These are phyloP conservation scores for Leptonema lineaticorne DNA, from an alignment of 1,140 invertebrate genomes.

Conservation along the genomic window DNA sequence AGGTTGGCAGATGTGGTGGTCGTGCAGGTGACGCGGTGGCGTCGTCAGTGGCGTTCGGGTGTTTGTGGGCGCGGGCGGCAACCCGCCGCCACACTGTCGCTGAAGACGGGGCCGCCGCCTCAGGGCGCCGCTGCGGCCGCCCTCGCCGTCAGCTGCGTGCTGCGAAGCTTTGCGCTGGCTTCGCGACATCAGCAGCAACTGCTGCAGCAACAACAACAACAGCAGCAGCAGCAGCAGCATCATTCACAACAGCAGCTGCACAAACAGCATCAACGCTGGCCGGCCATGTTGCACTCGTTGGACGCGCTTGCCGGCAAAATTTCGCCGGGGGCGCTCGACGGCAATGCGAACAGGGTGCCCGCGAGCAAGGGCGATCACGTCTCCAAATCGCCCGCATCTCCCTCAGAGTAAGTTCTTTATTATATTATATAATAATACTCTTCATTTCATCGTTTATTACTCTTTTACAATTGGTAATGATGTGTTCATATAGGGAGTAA, in stretches of 20 bases:
- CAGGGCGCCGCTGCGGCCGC: constrained; percentile 38
- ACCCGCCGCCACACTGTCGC: constrained; percentile 29
- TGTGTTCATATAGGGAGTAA: too few species aligned
- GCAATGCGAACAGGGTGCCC: constrained; percentile 59
- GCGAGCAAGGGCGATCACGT: constrained; percentile 38
- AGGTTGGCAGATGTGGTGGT: constrained; percentile 1
- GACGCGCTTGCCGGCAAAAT: constrained; percentile 79
- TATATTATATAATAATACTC: too few species aligned
- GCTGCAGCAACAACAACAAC: constrained; percentile 26
- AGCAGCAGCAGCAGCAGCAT: too few species aligned
- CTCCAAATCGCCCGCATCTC: constrained; percentile 43
- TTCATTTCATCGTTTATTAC: too few species aligned
- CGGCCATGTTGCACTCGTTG: constrained; percentile 73
- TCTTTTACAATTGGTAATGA: too few species aligned
- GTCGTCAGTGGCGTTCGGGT: constrained; percentile 21
- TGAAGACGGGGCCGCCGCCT: constrained; percentile 27
- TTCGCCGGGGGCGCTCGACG: constrained; percentile 65
- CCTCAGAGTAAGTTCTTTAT: constrained; percentile 36
- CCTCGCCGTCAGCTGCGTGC: constrained; percentile 33
- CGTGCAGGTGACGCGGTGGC: constrained; percentile 28
- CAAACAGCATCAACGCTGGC: constrained; percentile 48
- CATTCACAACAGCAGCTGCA: too few species aligned
- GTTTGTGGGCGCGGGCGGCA: constrained; percentile 14
- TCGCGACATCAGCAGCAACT: constrained; percentile 16
- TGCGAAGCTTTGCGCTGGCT: constrained; percentile 29